phyloP scores from a whole-genome alignment of 2,797 vertebrate species.

The Melanotaenia nigrans region DNA sequence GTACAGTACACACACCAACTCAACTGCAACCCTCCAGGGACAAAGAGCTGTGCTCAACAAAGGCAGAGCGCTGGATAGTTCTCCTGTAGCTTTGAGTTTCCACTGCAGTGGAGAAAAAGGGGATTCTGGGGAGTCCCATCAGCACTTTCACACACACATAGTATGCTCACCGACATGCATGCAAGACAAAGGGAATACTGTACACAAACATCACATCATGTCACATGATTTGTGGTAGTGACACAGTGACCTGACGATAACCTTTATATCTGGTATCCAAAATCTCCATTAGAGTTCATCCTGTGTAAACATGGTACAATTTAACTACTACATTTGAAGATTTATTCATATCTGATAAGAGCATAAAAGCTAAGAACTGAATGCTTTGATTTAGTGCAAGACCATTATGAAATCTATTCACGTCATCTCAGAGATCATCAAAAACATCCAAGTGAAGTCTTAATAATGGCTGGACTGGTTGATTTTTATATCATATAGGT shows the following conservation, averaged over 20 bases:
- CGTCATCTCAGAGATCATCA: neutral
- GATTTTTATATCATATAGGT: too few species aligned
- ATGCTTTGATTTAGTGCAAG: neutral
- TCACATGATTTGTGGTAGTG: conserved; percentile 45
- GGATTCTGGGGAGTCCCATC: conserved; percentile 70
- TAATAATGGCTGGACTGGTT: neutral
- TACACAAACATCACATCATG: conserved; percentile 60
- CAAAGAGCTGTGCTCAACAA: conserved; percentile 80
- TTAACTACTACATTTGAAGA: neutral
- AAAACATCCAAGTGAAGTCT: neutral
- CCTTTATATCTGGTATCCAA: conserved; percentile 30
- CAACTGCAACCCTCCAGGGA: conserved; percentile 47
- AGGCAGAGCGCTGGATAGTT: conserved; percentile 77
- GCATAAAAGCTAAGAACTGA: neutral
- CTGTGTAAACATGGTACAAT: conserved; percentile 26
- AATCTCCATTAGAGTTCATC: neutral
- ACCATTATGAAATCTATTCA: neutral
- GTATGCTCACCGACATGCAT: conserved; percentile 34
- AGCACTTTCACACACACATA: conserved; percentile 76
- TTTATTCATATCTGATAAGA: neutral
- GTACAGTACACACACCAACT: conserved; percentile 34
- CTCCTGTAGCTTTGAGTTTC: conserved; percentile 72
- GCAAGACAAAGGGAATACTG: conserved; percentile 44
- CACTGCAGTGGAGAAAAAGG: conserved; percentile 64
- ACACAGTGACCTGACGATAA: conserved; percentile 59